phyloP scores from a whole-genome alignment of 2,113 vertebrate species.

The Sigmodon hispidus region DNA sequence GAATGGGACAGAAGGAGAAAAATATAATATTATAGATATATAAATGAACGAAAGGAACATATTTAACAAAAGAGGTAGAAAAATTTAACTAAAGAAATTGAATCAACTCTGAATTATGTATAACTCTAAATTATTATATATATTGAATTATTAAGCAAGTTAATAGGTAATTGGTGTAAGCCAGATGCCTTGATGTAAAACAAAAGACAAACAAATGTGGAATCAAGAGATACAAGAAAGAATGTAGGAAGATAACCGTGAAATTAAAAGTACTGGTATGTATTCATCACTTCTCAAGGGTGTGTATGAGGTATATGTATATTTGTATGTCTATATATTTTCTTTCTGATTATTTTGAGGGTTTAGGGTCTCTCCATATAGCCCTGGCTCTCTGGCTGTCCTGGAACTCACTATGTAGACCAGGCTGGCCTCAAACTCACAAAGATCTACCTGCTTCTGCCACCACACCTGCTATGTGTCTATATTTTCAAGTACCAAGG shows the following conservation, averaged over 20 bases:
- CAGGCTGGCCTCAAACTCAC: neutral
- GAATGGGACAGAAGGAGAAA: neutral
- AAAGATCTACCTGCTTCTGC: neutral
- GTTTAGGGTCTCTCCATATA: neutral
- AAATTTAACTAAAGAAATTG: neutral
- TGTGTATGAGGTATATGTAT: too few relatives aligned
- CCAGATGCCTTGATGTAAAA: neutral
- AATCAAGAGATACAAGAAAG: neutral
- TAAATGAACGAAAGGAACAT: neutral
- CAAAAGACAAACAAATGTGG: neutral
- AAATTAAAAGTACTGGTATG: neutral
- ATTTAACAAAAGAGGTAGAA: neutral
- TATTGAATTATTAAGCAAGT: neutral
- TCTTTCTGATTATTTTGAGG: neutral
- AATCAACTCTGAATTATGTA: neutral
- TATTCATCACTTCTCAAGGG: neutral
- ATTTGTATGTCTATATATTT: neutral
- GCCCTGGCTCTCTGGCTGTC: neutral
- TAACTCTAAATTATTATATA: neutral
- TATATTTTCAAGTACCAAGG: neutral
- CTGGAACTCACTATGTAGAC: neutral
- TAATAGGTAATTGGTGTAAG: neutral
- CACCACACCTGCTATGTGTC: neutral
- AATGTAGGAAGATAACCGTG: neutral
- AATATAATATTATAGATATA: neutral